These are phyloP conservation scores for Alethe castanea DNA, from an alignment of 2,113 vertebrate genomes.

Conservation along the genomic window DNA sequence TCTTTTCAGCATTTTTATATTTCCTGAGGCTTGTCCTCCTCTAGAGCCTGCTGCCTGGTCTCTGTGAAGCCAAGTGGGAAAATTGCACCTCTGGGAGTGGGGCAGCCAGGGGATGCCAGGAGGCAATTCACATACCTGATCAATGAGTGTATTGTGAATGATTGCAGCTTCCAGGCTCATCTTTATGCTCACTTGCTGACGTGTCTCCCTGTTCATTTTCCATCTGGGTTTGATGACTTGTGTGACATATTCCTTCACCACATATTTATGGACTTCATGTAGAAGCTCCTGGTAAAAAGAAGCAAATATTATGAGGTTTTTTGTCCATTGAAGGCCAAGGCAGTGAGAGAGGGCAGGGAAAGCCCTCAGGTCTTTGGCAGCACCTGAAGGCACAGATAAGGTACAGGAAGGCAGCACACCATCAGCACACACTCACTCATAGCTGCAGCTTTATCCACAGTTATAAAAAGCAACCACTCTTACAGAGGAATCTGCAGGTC, in stretches of 20 bases:
- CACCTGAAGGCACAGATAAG: neutral
- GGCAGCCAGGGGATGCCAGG: neutral
- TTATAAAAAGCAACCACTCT: accelerated
- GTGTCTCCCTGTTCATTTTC: slow-evolving; percentile 20
- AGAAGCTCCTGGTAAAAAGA: slow-evolving; percentile 61
- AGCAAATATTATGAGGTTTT: neutral
- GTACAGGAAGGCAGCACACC: neutral
- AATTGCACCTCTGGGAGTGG: neutral
- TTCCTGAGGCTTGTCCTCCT: neutral
- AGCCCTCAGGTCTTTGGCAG: neutral
- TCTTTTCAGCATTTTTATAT: neutral
- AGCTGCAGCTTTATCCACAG: neutral
- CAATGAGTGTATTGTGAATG: slow-evolving; percentile 31
- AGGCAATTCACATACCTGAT: slow-evolving; percentile 57
- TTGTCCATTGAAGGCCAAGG: neutral
- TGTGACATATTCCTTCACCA: slow-evolving; percentile 64
- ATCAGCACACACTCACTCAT: accelerated
- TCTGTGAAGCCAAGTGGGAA: neutral
- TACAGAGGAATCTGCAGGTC: neutral
- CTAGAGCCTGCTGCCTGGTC: neutral
- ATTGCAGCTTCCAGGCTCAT: slow-evolving; percentile 63
- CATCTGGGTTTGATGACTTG: slow-evolving; percentile 47
- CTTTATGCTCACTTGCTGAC: slow-evolving; percentile 38
- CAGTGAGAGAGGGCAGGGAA: neutral
- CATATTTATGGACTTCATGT: slow-evolving; percentile 44